phyloP scores from a whole-genome alignment of 2,797 vertebrate species.

The Cephalopachus bancanus region DNA sequence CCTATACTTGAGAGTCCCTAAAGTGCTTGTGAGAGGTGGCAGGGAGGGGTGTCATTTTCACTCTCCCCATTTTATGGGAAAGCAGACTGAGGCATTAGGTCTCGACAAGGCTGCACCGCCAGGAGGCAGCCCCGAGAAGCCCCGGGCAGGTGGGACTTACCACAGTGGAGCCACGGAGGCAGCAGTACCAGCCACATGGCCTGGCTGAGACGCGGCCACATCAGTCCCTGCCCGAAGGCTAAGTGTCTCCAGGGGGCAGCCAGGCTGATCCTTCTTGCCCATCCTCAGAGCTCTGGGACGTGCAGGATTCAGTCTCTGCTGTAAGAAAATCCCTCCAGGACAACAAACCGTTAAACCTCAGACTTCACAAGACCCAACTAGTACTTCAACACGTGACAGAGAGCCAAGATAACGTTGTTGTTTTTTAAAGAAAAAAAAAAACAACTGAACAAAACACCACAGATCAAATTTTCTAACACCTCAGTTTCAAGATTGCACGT shows the following conservation, averaged over 20 bases:
- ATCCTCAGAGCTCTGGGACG: slow-evolving; percentile 29
- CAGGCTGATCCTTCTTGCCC: not conserved
- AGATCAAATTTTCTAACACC: slow-evolving; percentile 86
- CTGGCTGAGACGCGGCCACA: not conserved
- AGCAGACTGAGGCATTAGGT: slow-evolving; percentile 40
- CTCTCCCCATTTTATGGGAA: not conserved
- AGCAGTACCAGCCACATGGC: not conserved
- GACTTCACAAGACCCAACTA: slow-evolving; percentile 80
- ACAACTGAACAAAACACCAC: slow-evolving; percentile 80
- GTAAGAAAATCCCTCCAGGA: slow-evolving; percentile 64
- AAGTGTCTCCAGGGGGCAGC: not conserved
- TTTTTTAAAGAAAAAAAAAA: slow-evolving; percentile 71
- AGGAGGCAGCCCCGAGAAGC: not conserved
- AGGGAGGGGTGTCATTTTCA: not conserved
- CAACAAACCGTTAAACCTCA: slow-evolving; percentile 57
- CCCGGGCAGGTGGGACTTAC: slow-evolving; percentile 38
- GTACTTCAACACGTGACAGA: slow-evolving; percentile 79
- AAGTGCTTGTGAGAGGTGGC: slow-evolving; percentile 68
- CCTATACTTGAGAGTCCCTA: slow-evolving; percentile 55
- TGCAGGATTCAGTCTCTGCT: slow-evolving; percentile 47
- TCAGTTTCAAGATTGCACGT: slow-evolving; percentile 85
- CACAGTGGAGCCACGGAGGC: not conserved
- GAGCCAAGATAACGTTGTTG: slow-evolving; percentile 76
- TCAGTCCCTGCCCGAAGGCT: slow-evolving; percentile 19
- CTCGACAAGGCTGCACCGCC: not conserved